A percentile compares a stretch with the other conserved stretches of the same genome.
phyloP scores from a whole-genome alignment of 2,113 vertebrate species.

The Tachycineta bicolor region DNA sequence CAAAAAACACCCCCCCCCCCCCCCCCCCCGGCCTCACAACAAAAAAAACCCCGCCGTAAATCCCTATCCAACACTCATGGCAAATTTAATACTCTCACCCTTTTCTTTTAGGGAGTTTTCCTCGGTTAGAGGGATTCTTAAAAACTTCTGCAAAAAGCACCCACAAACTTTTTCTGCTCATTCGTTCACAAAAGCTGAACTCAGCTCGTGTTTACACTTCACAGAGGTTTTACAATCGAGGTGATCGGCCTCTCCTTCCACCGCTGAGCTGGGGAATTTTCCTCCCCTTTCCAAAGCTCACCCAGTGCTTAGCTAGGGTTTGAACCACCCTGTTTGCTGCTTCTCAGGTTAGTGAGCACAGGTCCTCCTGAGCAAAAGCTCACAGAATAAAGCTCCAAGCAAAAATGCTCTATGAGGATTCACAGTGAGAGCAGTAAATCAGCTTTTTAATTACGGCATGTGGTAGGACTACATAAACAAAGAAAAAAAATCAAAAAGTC shows the following conservation, averaged over 20 bases:
- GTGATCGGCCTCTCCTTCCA: background rate
- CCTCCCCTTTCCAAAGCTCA: background rate
- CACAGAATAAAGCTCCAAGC: background rate
- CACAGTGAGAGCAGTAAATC: background rate
- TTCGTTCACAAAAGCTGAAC: background rate
- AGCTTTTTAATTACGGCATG: background rate
- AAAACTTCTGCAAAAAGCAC: background rate
- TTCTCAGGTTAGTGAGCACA: background rate
- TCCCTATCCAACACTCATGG: background rate
- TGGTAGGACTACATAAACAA: background rate
- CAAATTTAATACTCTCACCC: background rate
- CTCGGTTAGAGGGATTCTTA: background rate
- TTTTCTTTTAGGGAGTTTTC: background rate
- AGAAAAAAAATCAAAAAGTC: background rate
- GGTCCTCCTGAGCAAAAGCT: background rate
- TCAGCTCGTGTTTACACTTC: background rate
- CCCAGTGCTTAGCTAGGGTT: background rate
- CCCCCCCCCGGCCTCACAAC: background rate
- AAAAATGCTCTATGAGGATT: background rate
- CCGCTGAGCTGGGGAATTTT: background rate
- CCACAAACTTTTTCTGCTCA: background rate
- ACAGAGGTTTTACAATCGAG: background rate
- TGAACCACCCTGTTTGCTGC: background rate
- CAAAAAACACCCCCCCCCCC: accelerated
- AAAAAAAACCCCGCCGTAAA: background rate